A percentile compares a stretch with the other conserved stretches of the same genome.
Evolutionary conservation across 2,888 invertebrate genomes (phyloP).

Genomic region (Drosophila falleni): DNA sequence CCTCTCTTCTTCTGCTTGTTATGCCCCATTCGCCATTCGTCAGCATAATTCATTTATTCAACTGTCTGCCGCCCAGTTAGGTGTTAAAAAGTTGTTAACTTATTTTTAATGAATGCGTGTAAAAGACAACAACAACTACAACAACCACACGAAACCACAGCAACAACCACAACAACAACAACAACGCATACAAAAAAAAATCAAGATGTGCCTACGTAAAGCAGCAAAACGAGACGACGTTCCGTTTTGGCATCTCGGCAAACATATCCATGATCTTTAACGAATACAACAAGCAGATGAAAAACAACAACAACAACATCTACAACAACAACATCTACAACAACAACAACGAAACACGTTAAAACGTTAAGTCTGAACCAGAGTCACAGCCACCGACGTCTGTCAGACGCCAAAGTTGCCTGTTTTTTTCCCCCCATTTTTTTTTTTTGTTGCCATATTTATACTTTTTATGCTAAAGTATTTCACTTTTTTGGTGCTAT

Average conservation of each 20-base stretch:
- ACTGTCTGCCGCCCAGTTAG: slow-evolving; percentile 82
- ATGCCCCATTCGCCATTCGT: slow-evolving; percentile 66
- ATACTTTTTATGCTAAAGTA: background rate
- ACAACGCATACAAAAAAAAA: slow-evolving; percentile 40
- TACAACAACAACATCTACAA: slow-evolving; percentile 7
- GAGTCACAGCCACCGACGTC: slow-evolving; percentile 16
- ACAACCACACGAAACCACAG: too few species aligned
- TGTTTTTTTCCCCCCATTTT: slow-evolving; percentile 5
- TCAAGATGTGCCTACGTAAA: slow-evolving; percentile 62
- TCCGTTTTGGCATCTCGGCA: slow-evolving; percentile 69
- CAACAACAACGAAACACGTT: slow-evolving; percentile 49
- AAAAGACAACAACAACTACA: slow-evolving; percentile 57
- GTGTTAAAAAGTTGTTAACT: slow-evolving; percentile 85
- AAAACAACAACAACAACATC: slow-evolving; percentile 21
- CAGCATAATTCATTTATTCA: slow-evolving; percentile 81
- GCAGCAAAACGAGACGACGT: slow-evolving; percentile 46
- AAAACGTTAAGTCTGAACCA: slow-evolving; percentile 43
- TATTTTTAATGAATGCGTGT: slow-evolving; percentile 81
- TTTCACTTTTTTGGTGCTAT: background rate
- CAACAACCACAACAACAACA: slow-evolving; percentile 18
- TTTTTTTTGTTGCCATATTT: background rate
- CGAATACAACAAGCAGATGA: slow-evolving; percentile 47
- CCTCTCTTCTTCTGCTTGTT: background rate
- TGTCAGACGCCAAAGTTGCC: slow-evolving; percentile 21
- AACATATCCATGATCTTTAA: slow-evolving; percentile 78